Evolutionary conservation across 2,113 vertebrate genomes (phyloP).

Genomic region (Sinocyclocheilus maitianheensis): DNA sequence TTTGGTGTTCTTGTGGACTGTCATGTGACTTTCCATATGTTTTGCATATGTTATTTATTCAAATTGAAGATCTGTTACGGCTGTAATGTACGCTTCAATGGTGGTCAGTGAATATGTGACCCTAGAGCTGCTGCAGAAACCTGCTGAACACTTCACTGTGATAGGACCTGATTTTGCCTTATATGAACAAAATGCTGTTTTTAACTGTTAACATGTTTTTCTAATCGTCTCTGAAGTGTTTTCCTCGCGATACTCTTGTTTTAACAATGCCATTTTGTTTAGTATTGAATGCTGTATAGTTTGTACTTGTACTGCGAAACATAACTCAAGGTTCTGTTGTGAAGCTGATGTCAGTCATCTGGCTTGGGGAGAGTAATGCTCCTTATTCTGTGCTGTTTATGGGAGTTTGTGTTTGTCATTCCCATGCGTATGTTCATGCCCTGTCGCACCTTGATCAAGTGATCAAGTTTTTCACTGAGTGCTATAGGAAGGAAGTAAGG

Average conservation of each 20-base stretch:
- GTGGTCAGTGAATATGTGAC: slow-evolving; percentile 40
- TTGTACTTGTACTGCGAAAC: slow-evolving; percentile 41
- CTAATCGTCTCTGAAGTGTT: slow-evolving; percentile 69
- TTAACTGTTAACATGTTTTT: slow-evolving; percentile 78
- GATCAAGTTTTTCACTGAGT: slow-evolving; percentile 26
- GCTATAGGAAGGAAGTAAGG: slow-evolving; percentile 9
- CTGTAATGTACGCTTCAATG: slow-evolving; percentile 23
- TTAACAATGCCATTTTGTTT: slow-evolving; percentile 62
- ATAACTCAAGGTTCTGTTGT: slow-evolving; percentile 32
- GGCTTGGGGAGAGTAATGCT: slow-evolving; percentile 77
- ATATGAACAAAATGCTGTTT: slow-evolving; percentile 76
- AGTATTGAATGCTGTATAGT: slow-evolving; percentile 68
- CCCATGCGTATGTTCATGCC: slow-evolving; percentile 46
- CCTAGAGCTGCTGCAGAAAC: slow-evolving; percentile 62
- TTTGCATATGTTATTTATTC: neutral
- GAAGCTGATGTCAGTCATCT: slow-evolving; percentile 42
- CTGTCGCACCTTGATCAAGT: slow-evolving; percentile 36
- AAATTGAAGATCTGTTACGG: neutral
- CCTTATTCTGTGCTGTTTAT: slow-evolving; percentile 64
- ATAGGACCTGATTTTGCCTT: slow-evolving; percentile 85
- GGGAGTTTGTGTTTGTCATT: slow-evolving; percentile 59
- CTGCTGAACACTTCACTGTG: slow-evolving; percentile 79
- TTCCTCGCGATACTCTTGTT: slow-evolving; percentile 74
- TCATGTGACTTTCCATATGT: neutral
- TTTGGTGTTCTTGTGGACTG: neutral